Conservation (phyloP, 2,888 invertebrate genomes). For the Acleris literana region DNA sequence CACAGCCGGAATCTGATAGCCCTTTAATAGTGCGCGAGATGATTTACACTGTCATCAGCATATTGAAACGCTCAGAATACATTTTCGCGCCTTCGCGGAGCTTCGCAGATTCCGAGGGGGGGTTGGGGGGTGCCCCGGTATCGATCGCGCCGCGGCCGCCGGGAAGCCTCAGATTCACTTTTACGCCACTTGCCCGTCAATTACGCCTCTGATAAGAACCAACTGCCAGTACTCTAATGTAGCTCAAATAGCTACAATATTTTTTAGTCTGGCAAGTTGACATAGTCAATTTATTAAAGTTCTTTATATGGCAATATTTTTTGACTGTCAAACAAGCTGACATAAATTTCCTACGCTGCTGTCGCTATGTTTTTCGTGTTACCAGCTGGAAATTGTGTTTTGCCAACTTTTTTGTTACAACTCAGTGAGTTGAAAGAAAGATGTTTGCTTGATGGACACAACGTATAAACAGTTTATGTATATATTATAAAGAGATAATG, state of each 20-base stretch:
- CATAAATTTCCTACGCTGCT: too few relatives aligned
- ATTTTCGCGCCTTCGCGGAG: slow-evolving; percentile 36
- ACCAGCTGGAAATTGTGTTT: too few relatives aligned
- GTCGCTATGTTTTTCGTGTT: too few relatives aligned
- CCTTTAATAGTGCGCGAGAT: slow-evolving; percentile 35
- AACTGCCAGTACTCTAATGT: slow-evolving; percentile 43
- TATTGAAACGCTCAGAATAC: slow-evolving; percentile 34
- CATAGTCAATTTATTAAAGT: not conserved
- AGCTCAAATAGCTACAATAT: slow-evolving; percentile 10
- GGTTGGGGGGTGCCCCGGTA: slow-evolving; percentile 41
- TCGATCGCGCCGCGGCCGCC: slow-evolving; percentile 56
- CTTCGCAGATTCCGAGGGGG: slow-evolving; percentile 32
- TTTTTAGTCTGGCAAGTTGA: not conserved
- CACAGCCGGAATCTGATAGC: slow-evolving; percentile 27
- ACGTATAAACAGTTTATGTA: too few relatives aligned
- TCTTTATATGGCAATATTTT: too few relatives aligned
- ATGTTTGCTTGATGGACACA: too few relatives aligned
- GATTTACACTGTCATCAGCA: slow-evolving; percentile 38
- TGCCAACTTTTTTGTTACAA: too few relatives aligned
- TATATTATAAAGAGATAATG: too few relatives aligned
- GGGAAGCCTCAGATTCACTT: slow-evolving; percentile 60
- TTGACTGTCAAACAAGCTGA: too few relatives aligned
- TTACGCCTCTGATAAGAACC: slow-evolving; percentile 53
- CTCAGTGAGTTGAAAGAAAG: too few relatives aligned
- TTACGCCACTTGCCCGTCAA: slow-evolving; percentile 64